Evolutionary conservation across 1,140 invertebrate species (phyloP), one percentile per base, ranked within the genome.

Genomic region (Tetragnatha versicolor): DNA sequence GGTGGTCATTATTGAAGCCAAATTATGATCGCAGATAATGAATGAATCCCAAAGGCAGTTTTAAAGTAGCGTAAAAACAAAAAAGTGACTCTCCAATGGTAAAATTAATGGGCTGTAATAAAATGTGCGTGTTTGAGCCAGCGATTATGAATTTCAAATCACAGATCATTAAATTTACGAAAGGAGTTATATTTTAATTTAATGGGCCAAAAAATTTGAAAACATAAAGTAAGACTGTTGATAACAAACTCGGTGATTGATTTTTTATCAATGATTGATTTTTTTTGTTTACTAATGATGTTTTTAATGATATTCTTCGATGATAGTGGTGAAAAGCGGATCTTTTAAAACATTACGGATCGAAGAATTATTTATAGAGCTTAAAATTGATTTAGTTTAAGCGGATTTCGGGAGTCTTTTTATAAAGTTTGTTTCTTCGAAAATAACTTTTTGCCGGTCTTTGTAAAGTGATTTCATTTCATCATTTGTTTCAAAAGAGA

Each of bases 221-320:
- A 65, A 65, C 61, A 65, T 27, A 39, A 65, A 65, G 25, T 37
- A n/a, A 65, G 35, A 65, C 35, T 22, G 17, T 37, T 42, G 61
- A 65, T 65, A 65, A 25, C 61, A 65, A 27, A 65, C 42, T 65
- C 33, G 35, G 37, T 42, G 35, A 65, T 65, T 42, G 61, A 65
- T 53, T 65, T 65, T 58, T 58, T 65, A 27, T 42, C 22, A 65
- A 65, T 65, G 61, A 65, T 65, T n/a, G 61, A 42, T 65, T 65
- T 65, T 65, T 22, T 65, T 65, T 65, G 61, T 65, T 65, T n/a
- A 17, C 22, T 65, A 65, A 65, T 65, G 61, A 65, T 65, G 61
- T 65, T 65, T 65, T 65, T 39, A 65, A 42, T 39, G 35, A 65
- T 39, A 35, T 65, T 42, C 9, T n/a, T n/a, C n/a, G n/a, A n/a